Percentiles rank a stretch among this genome's conserved stretches.
phyloP scores from a whole-genome alignment of 2,888 invertebrate genomes.

The Dugesia japonica region DNA sequence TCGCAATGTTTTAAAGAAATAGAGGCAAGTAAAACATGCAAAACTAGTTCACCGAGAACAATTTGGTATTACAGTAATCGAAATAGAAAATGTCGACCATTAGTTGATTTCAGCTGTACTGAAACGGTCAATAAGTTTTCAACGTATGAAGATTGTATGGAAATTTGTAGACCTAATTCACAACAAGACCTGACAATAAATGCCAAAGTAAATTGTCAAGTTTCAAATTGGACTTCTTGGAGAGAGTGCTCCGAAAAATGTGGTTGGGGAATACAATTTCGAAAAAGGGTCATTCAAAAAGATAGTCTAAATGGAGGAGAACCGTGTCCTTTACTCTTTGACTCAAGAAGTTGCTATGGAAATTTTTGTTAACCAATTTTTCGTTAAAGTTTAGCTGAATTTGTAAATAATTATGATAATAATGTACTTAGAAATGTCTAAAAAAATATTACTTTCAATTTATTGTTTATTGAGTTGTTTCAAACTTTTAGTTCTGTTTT shows the following conservation, averaged over 20 bases:
- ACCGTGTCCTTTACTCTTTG: conserved; percentile 17
- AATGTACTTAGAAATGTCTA: too few species aligned
- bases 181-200: background rate
- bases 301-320: background rate
- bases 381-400: too few species aligned
- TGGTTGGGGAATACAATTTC: background rate
- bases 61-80: background rate
- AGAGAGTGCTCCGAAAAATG: background rate
- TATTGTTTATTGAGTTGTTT: too few species aligned
- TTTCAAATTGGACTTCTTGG: background rate
- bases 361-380: background rate
- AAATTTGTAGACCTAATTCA: background rate
- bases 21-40: background rate
- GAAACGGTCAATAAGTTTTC: background rate
- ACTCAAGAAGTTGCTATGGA: background rate
- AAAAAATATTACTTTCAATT: too few species aligned
- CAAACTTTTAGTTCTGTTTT: too few species aligned
- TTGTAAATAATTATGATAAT: too few species aligned
- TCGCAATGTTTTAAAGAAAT: background rate
- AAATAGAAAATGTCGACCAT: background rate
- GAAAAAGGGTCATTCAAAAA: background rate
- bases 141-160: background rate
- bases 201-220: background rate
- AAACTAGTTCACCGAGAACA: background rate
- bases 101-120: background rate